phyloP scores from a whole-genome alignment of 2,797 vertebrate genomes.

The Myioborus melanocephalus region DNA sequence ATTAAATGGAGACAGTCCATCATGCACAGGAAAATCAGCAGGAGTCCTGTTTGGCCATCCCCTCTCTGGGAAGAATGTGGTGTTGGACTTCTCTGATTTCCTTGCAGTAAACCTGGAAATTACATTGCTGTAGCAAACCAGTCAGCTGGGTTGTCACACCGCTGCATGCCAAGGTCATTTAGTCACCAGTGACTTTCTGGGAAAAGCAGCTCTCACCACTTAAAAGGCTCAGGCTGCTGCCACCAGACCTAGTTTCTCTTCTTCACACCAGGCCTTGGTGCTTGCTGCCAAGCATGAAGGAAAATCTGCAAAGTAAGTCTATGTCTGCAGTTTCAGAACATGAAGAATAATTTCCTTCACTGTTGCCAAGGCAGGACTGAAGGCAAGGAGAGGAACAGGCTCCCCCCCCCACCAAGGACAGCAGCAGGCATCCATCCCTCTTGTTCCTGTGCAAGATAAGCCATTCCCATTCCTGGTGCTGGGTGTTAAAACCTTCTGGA shows the following conservation, averaged over 20 bases:
- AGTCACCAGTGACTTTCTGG: background rate
- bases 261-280: fast-evolving
- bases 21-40: background rate
- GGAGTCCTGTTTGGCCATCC: background rate
- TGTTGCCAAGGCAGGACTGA: background rate
- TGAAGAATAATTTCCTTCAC: background rate
- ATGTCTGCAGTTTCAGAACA: background rate
- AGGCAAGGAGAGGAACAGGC: background rate
- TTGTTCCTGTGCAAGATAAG: background rate
- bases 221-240: background rate
- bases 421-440: background rate
- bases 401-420: background rate
- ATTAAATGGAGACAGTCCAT: background rate
- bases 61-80: background rate
- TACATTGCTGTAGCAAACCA: background rate
- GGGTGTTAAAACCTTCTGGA: background rate
- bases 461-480: background rate
- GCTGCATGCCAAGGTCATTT: background rate
- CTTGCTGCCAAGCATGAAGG: background rate
- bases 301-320: background rate
- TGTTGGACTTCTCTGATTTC: background rate
- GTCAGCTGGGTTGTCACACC: background rate
- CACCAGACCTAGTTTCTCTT: background rate
- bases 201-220: background rate
- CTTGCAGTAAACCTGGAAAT: background rate